Base-by-base conservation (phyloP, 2,113 vertebrate genomes). In the Tachysurus fulvidraco region DNA sequence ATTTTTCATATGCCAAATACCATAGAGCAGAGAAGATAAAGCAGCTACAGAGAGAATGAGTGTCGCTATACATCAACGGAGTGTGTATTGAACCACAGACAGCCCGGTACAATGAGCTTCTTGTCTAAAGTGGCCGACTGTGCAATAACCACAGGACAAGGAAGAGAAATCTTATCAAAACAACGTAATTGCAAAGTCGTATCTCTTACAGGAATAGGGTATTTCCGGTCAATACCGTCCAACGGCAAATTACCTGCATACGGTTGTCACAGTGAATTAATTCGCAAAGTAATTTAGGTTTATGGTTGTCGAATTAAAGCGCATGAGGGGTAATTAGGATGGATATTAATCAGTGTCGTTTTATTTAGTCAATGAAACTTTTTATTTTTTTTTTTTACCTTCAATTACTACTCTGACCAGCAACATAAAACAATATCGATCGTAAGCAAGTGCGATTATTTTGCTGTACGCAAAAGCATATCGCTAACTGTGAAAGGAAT, bases 11-110 rank as follows among this genome's bases (percentile, higher is more conserved):
- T 59, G 59, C 86, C 77, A 73, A 82, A 89, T 85, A 88, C 64
- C 73, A 62, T 82, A 73, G 77, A 79, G 71, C 13, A 17, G 78
- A 85, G 28, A 79, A 85, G 88, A 87, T 89, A 67, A 85, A 87
- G 83, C 55, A 57, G 83, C 59, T 82, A 46, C 28, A 8, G 44
- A 41, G 84, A 55, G 67, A 87, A 81, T 59, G 41, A 85, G 78
- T 67, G 13, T 77, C n/a, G 57, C 62, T 85, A 85, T 82, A 87
- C 59, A 65, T 78, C 71, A 36, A 59, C 8, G 25, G 69, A 85
- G 83, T 85, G 83, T 54, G 85, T 60, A 77, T 82, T 81, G 82
- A 84, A 81, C 67, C 50, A 16, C 4, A 44, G 74, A 62, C 6
- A 5, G 50, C 12, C 52, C 19, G 16, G 41, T 46, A 85, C 85